phyloP scores from a whole-genome alignment of 2,888 invertebrate species.

The Heteropelma amictum region DNA sequence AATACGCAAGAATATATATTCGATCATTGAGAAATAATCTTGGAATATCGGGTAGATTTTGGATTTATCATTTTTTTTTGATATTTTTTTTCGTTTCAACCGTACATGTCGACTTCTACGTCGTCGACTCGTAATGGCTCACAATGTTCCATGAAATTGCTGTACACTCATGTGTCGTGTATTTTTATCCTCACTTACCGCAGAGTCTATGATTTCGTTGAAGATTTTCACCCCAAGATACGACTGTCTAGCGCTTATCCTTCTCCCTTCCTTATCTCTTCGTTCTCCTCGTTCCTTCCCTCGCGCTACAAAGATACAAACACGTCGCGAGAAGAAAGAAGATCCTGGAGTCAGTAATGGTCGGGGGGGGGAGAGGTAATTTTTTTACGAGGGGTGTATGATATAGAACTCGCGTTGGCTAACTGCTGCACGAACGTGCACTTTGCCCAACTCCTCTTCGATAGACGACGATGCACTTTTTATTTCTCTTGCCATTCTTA shows the following conservation, averaged over 20 bases:
- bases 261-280: slow-evolving; percentile 4
- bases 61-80: too few species aligned
- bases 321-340: background rate
- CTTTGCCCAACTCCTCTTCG: slow-evolving; percentile 55
- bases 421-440: slow-evolving; percentile 55
- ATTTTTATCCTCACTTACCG: background rate
- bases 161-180: background rate
- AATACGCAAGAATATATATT: too few species aligned
- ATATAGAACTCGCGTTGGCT: slow-evolving; percentile 44
- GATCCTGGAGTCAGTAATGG: background rate
- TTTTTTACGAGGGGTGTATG: slow-evolving; percentile 20
- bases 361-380: slow-evolving; percentile 38
- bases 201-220: slow-evolving; percentile 34
- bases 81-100: background rate
- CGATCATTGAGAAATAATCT: too few species aligned
- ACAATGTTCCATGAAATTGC: slow-evolving; percentile 14
- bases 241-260: slow-evolving; percentile 17
- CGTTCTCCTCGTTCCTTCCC: background rate
- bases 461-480: slow-evolving; percentile 45
- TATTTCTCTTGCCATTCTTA: slow-evolving; percentile 16
- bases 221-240: slow-evolving; percentile 39
- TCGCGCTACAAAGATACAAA: background rate
- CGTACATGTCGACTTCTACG: background rate
- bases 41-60: too few species aligned
- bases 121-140: background rate